Conservation (phyloP, 92 coral and sea anemone genomes). For the Muricea muricata region DNA sequence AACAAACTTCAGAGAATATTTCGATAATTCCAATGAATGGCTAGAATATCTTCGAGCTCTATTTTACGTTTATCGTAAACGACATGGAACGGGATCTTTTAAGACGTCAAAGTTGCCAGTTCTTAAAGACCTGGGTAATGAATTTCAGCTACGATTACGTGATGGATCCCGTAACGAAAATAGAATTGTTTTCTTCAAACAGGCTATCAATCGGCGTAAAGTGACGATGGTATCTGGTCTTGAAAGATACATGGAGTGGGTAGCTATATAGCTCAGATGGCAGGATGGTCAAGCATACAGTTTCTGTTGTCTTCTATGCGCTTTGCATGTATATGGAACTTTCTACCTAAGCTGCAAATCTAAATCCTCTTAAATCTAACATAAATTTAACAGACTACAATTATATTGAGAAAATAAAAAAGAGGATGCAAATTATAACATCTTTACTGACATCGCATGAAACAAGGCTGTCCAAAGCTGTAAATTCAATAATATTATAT, state of each 20-base stretch:
- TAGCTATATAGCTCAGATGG: background rate
- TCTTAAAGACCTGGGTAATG: constrained; percentile 19
- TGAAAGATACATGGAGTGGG: constrained; percentile 17
- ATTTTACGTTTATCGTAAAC: constrained; percentile 30
- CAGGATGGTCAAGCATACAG: no score
- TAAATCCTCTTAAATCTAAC: no score
- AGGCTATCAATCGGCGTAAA: constrained; percentile 64
- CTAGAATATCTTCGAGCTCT: constrained; percentile 67
- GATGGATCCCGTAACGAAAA: constrained; percentile 31
- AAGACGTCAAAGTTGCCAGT: background rate
- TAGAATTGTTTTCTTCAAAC: constrained; percentile 61
- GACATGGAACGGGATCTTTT: background rate
- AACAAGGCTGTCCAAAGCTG: no score
- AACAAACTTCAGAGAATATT: constrained; percentile 53
- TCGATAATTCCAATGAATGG: constrained; percentile 52
- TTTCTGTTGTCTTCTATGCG: no score
- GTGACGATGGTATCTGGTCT: constrained; percentile 53
- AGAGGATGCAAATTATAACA: no score
- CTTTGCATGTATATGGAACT: no score
- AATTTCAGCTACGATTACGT: background rate
- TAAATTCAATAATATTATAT: no score
- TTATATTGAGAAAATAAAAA: no score
- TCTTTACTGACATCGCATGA: no score
- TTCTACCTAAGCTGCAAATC: no score
- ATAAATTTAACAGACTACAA: no score